Base-by-base conservation (phyloP, 2,888 invertebrate species). In the Acrobasis repandana region DNA sequence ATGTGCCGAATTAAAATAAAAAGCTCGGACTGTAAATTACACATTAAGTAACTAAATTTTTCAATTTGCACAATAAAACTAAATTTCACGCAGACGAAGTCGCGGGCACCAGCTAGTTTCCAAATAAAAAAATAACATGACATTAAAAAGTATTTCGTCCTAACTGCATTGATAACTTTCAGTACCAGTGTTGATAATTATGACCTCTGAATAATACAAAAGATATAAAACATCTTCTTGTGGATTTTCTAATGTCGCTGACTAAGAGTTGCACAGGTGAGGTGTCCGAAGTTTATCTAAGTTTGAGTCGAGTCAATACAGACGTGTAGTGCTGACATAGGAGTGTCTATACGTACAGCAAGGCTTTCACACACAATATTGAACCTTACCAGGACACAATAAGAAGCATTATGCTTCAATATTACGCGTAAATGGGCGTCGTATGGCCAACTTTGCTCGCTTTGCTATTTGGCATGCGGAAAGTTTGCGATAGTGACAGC, bases 221-320 rank as follows among this genome's bases (percentile, higher is more conserved):
- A 43, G 20, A 20, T 1, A 16, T 16, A 9, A 3, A 48, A 52
- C 10, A 15, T 52, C 54, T n/a, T n/a, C 18, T 18, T 8, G 43
- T 54, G 57, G 63, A 58, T 65, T 64, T 60, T 60, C 63, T 61
- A 67, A 70, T 69, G 67, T 68, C 67, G 64, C 65, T 63, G 67
- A 56, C 20, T 28, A 65, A 64, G 61, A 62, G 66, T 61, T 74
- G 79, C 71, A 63, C 75, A 71, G 73, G 73, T 72, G 69, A 76
- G 70, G 72, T 77, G 76, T 77, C 78, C 76, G 67, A 82, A 83
- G 76, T 81, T 82, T 73, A 68, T 65, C 46, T 67, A 63, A 76
- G 78, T 73, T 79, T 70, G 62, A 66, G 64, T 62, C 63, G 67
- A 76, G 77, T 79, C 83, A 85, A 83, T 84, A 83, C 67, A 69